These are phyloP conservation scores for Chrysopilus asiliformis DNA, from an alignment of 2,888 invertebrate species.

Conservation along the genomic window DNA sequence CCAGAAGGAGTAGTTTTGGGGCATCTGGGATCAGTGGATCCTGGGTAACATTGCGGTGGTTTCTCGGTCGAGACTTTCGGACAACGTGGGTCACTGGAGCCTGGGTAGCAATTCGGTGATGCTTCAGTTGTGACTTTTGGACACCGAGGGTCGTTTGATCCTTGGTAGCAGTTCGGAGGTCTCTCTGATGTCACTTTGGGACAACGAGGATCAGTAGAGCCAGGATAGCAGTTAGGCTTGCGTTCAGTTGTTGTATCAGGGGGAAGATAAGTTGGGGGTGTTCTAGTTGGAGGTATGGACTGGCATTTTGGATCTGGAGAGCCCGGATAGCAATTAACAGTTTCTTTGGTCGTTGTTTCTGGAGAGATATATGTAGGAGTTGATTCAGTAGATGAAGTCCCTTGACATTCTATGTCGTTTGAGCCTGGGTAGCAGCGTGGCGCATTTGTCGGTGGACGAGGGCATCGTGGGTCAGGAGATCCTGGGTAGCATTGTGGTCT, in stretches of 20 bases:
- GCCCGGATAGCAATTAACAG: slow-evolving; percentile 23
- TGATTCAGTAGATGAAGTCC: slow-evolving; percentile 12
- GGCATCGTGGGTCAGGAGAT: slow-evolving; percentile 25
- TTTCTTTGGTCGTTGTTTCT: slow-evolving; percentile 18
- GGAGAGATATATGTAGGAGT: slow-evolving; percentile 12
- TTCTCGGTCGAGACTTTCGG: too few relatives aligned
- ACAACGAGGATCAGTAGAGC: slow-evolving; percentile 30
- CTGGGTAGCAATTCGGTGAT: too few relatives aligned
- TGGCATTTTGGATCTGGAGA: too few relatives aligned
- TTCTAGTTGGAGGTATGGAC: slow-evolving; percentile 9
- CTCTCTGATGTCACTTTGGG: too few relatives aligned
- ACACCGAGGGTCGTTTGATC: too few relatives aligned
- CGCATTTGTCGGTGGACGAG: slow-evolving; percentile 16
- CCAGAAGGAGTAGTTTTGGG: too few relatives aligned
- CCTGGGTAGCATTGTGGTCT: slow-evolving; percentile 35
- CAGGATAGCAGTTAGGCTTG: slow-evolving; percentile 26
- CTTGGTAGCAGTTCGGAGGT: too few relatives aligned
- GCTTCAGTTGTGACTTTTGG: too few relatives aligned
- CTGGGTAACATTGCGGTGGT: too few relatives aligned
- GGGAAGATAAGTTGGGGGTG: slow-evolving; percentile 15
- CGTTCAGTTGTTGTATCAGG: slow-evolving; percentile 15
- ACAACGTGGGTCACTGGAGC: too few relatives aligned
- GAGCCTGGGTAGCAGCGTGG: slow-evolving; percentile 24
- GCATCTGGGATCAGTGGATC: too few relatives aligned
- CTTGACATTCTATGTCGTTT: slow-evolving; percentile 19